A percentile compares a stretch with the other conserved stretches of the same genome.
Evolutionary conservation across 1,140 invertebrate species (phyloP).

Genomic region (Lepidurus apus): DNA sequence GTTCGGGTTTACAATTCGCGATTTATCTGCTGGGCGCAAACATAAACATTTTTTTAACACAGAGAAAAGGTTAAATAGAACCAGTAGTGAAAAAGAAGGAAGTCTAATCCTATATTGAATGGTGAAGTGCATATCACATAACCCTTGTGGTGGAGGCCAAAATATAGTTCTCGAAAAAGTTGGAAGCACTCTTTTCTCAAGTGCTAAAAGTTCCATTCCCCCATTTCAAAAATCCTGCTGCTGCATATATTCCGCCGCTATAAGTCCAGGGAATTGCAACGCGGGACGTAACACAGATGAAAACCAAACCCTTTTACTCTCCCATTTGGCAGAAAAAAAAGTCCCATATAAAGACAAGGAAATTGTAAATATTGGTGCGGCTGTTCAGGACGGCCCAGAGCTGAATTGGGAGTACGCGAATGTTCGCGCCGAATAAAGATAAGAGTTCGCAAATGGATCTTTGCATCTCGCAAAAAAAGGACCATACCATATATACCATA

Average conservation of each 20-base stretch:
- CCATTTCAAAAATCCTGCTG: slow-evolving; percentile 11
- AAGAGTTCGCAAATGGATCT: slow-evolving; percentile 9
- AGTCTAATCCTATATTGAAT: neutral
- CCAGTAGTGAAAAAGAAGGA: neutral
- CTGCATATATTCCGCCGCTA: neutral
- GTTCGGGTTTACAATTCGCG: no score
- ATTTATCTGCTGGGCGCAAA: no score
- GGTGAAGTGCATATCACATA: neutral
- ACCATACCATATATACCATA: no score
- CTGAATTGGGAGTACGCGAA: neutral
- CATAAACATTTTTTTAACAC: no score
- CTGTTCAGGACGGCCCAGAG: neutral
- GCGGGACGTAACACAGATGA: neutral
- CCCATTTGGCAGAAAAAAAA: neutral
- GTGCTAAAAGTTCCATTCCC: neutral
- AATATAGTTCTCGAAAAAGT: neutral
- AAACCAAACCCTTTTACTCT: neutral
- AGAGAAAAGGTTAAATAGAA: neutral
- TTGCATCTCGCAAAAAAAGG: neutral
- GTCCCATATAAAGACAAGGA: slow-evolving; percentile 8
- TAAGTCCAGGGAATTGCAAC: neutral
- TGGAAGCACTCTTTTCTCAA: neutral
- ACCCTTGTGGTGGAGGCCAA: neutral
- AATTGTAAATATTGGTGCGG: neutral
- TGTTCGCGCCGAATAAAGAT: slow-evolving; percentile 11